Percentiles rank a stretch among this genome's conserved stretches.
Evolutionary conservation across 53 echinoderm and acorn worm genomes (phyloP).

Genomic region (Glandiceps talaboti): DNA sequence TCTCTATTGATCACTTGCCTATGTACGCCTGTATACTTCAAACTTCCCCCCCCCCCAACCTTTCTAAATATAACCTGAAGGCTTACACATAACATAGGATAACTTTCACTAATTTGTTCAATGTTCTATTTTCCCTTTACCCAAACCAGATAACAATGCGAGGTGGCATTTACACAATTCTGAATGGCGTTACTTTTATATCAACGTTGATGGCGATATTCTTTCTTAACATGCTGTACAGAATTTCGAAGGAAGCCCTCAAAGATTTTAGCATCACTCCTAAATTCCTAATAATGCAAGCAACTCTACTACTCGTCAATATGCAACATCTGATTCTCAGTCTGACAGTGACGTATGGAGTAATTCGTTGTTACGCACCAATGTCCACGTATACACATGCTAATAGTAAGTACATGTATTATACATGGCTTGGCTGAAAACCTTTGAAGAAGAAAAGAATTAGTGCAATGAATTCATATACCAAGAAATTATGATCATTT

Average conservation of each 20-base stretch:
- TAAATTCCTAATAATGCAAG: slow-evolving; percentile 87
- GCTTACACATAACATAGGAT: too few relatives aligned
- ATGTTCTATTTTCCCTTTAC: too few relatives aligned
- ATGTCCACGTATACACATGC: slow-evolving; percentile 48
- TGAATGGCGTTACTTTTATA: slow-evolving; percentile 25
- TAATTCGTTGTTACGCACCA: slow-evolving; percentile 54
- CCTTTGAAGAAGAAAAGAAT: too few relatives aligned
- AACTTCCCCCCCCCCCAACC: too few relatives aligned
- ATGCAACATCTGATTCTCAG: slow-evolving; percentile 57
- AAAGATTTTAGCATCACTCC: slow-evolving; percentile 65
- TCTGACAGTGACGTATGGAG: slow-evolving; percentile 37
- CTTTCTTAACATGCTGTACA: slow-evolving; percentile 70
- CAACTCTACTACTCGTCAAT: slow-evolving; percentile 65
- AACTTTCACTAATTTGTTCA: too few relatives aligned
- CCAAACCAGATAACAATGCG: not conserved
- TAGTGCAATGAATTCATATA: too few relatives aligned
- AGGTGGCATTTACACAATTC: not conserved
- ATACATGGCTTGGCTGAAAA: not conserved
- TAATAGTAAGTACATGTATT: slow-evolving; percentile 41
- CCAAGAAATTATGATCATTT: too few relatives aligned
- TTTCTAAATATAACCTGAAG: too few relatives aligned
- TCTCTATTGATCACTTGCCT: too few relatives aligned
- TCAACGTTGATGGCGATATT: slow-evolving; percentile 75
- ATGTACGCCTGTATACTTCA: too few relatives aligned
- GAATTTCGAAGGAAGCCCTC: slow-evolving; percentile 56